These are phyloP conservation scores for Rhynchonycteris naso DNA, from an alignment of 2,797 vertebrate species.

Conservation along the genomic window DNA sequence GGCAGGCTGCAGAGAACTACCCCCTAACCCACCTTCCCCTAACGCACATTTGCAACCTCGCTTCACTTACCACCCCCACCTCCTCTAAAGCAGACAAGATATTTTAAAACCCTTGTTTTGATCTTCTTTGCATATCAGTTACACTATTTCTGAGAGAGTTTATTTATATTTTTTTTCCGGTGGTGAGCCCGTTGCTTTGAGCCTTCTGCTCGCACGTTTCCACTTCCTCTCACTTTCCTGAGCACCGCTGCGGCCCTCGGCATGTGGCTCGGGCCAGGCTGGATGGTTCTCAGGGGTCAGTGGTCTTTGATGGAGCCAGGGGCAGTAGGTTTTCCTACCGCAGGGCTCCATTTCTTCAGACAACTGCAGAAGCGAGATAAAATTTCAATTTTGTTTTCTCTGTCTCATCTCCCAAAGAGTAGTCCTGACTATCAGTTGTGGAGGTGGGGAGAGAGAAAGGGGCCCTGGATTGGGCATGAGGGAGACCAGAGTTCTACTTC, in stretches of 20 bases:
- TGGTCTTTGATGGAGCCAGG: background rate
- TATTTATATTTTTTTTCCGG: constrained; percentile 89
- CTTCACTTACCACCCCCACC: background rate
- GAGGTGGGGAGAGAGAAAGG: background rate
- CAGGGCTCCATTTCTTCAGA: background rate
- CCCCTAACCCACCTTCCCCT: background rate
- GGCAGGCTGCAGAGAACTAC: background rate
- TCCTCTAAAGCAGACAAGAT: constrained; percentile 74
- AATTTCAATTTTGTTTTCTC: constrained; percentile 19
- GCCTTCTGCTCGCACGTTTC: constrained; percentile 81
- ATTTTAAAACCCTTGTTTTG: constrained; percentile 85
- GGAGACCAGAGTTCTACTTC: background rate
- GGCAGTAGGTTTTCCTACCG: background rate
- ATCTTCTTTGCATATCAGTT: constrained; percentile 91
- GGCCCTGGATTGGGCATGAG: background rate
- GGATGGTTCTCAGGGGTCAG: constrained; percentile 57
- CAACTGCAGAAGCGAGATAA: background rate
- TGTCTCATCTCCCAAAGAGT: background rate
- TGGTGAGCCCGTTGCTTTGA: constrained; percentile 83
- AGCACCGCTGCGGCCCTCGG: background rate
- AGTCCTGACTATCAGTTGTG: background rate
- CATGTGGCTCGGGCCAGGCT: background rate
- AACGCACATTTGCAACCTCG: constrained; percentile 47
- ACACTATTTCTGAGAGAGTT: constrained; percentile 88
- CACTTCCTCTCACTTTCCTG: constrained; percentile 87